Evolutionary conservation across 37 sponge, comb jelly and placozoan species (phyloP), one percentile per base, ranked within the genome.

Genomic region (Hexactinellida sp.): DNA sequence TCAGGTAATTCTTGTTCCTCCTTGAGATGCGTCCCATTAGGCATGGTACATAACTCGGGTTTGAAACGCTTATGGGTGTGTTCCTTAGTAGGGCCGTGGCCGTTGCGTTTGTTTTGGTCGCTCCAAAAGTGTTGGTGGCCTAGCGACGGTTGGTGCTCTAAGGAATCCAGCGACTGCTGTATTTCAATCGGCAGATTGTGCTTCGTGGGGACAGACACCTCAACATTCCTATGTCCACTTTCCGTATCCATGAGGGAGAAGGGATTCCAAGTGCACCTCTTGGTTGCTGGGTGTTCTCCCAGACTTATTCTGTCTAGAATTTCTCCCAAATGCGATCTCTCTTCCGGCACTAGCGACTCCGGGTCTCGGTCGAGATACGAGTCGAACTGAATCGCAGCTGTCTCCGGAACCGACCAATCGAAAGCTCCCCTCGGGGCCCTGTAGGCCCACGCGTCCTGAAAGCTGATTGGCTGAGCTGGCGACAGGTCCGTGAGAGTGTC

Each of bases 371-470:
- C 52, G 52, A 16, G 16, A 47, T 63, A 63, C 28, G 3, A 5
- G 19, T 63, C 76, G 30, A 63, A 63, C 34, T 63, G 25, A 41
- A 13, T 13, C 13, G 16, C 9, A 47, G 13, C 16, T 47, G 52
- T 47, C 13, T 9, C 13, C 9, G 9, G 13, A 47, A 16, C 9
- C 9, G 52, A 47, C 52, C 52, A 47, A 47, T 47, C 13, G 52
- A 16, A 16, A 47, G 3, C 76, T 7, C 3, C 34, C 76, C 34
- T 1, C 3, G 76, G 5, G 76, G 21, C 25, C 76, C 76, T 7
- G 34, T 63, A 63, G 34, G 76, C 76, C 76, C 76, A 63, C 3
- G 76, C 76, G 76, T 63, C 76, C 34, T 63, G 32, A n/a, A 63
- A 63, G 76, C 76, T 7, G 9, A 47, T 47, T 23, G 76, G 76